Percentiles rank a stretch among this genome's conserved stretches.
phyloP scores from a whole-genome alignment of 2,888 invertebrate genomes.

The Trachelus iudaicus region DNA sequence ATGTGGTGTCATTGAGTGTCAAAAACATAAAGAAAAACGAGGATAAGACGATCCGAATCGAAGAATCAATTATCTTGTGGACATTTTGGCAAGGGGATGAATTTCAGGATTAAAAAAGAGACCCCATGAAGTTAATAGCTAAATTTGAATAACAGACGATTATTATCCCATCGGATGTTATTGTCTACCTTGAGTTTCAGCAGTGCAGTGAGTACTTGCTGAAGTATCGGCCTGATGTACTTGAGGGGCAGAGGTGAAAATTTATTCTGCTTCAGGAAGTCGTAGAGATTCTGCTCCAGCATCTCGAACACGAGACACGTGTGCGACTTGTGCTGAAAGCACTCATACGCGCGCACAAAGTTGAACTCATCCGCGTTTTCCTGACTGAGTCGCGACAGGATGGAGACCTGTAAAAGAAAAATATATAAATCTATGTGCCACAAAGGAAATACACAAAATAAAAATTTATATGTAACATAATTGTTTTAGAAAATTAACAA shows the following conservation, averaged over 20 bases:
- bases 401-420: slow-evolving; percentile 75
- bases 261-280: slow-evolving; percentile 99
- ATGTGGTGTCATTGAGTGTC: background rate
- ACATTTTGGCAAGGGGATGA: too few relatives aligned
- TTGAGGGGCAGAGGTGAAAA: slow-evolving; percentile 98
- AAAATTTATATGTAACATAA: background rate
- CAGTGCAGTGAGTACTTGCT: slow-evolving; percentile 92
- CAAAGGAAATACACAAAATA: background rate
- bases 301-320: slow-evolving; percentile 99
- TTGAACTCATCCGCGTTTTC: slow-evolving; percentile 99
- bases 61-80: background rate
- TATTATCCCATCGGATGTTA: background rate
- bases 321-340: slow-evolving; percentile 99
- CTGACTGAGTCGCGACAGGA: slow-evolving; percentile 91
- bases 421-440: background rate
- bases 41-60: background rate
- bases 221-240: slow-evolving; percentile 97
- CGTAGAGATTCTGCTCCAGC: slow-evolving; percentile 99
- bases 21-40: background rate
- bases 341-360: slow-evolving; percentile 99
- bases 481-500: background rate
- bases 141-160: background rate
- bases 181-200: slow-evolving; percentile 84
- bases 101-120: background rate
- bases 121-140: background rate